Evolutionary conservation across 2,888 invertebrate species (phyloP), one percentile per base, ranked within the genome.

Genomic region (Nephrocerus scutellatus): DNA sequence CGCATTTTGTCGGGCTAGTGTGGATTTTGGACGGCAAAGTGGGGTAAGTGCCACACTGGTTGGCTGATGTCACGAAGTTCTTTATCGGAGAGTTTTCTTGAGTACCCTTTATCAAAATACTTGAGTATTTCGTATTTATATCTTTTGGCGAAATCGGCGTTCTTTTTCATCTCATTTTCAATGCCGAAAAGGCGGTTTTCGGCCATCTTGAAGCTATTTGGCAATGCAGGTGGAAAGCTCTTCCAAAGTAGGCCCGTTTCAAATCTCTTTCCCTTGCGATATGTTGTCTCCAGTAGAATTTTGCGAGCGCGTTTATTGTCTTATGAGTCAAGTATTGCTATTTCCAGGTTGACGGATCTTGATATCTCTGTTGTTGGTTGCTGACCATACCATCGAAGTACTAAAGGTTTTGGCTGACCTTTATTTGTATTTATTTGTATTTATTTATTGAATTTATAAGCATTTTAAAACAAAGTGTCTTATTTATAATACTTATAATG

Each of bases 41-140:
- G 50, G 6, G 53, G 54, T n/a, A 53, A 28, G 34, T 52, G 55
- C 55, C 54, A 54, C 5, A 36, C 47, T 39, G 18, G 12, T 12
- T 30, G 10, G 31, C 21, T 20, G 12, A 24, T 28, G n/a, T 30
- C 10, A 1, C 29, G 14, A 18, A 46, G 12, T 36, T 53, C 47
- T 20, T 39, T 33, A 16, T 31, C 30, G 15, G 29, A 22, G n/a
- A 46, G 30, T 35, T 43, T 36, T 19, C 43, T 25, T 1, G 48
- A 44, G 23, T 54, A 52, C 21, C 40, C 44, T 34, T 52, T 46
- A 9, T 22, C 23, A 10, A 22, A 22, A 10, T 10, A 22, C 10
- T 22, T 22, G 8, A 9, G 8, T 22, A 22, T 22, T 22, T 22
- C 23, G 8, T 8, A 9, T 10, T 22, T 22, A 10, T 22, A 22